phyloP scores from a whole-genome alignment of 2,797 vertebrate genomes.

The Manis crassicaudata region DNA sequence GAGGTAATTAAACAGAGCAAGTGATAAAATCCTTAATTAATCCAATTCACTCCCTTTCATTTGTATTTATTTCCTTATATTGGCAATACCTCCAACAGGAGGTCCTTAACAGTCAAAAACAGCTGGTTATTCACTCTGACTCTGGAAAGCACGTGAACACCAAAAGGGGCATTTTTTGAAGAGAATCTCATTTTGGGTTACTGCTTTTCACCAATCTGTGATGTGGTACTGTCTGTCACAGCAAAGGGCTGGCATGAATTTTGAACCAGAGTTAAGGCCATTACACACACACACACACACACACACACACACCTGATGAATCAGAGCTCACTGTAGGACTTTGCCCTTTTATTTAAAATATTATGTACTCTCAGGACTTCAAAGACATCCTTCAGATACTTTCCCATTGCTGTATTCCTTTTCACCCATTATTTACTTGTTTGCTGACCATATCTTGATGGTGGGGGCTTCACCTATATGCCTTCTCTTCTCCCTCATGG shows the following conservation, averaged over 20 bases:
- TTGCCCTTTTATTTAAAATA: background rate
- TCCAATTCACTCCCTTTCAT: background rate
- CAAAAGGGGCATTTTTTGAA: background rate
- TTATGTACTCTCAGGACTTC: background rate
- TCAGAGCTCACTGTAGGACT: background rate
- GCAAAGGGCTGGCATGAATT: background rate
- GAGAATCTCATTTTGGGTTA: background rate
- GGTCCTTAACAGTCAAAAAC: background rate
- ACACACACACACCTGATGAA: background rate
- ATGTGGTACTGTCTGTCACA: background rate
- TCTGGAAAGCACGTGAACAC: background rate
- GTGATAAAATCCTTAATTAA: slow-evolving; percentile 61
- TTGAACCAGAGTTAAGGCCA: background rate
- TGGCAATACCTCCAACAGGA: background rate
- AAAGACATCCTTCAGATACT: background rate
- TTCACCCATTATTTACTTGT: background rate
- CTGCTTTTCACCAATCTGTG: background rate
- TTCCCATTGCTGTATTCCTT: background rate
- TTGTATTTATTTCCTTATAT: slow-evolving; percentile 21
- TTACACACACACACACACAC: background rate
- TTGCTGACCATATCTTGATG: background rate
- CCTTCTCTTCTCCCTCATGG: background rate
- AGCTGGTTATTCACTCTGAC: background rate
- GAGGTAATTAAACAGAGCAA: slow-evolving; percentile 55
- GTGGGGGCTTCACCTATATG: background rate